Base-by-base conservation (phyloP, 1,140 invertebrate genomes). In the Pogonus chalceus region DNA sequence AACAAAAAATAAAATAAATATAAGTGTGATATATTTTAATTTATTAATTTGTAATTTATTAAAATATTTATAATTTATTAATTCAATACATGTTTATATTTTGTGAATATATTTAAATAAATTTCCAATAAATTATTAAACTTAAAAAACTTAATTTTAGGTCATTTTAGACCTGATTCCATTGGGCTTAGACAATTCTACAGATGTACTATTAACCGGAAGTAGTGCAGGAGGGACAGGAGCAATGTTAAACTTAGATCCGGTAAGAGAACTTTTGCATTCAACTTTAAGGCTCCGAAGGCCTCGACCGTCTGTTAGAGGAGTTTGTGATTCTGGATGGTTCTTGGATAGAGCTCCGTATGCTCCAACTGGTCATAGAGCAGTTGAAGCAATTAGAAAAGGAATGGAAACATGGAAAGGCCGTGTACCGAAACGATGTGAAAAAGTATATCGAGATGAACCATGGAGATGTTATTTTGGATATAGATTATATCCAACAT, bases 381-480 rank as follows among this genome's bases (percentile, higher is more conserved):
- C 85, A 0, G 76, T 79, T 1, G 82, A 86, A 52, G 81, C 82
- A 1, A 81, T 90, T 24, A 79, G 82, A 59, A 80, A 80, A 57
- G 92, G 91, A 1, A 84, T 90, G 65, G 79, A 85, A 57, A 65
- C 92, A 31, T 96, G 92, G 92, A 77, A 83, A 51, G 89, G 88
- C 0, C 76, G 79, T 49, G 79, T 95, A 37, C 91, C 92, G 0
- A 76, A 78, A 47, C 75, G 79, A 20, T 96, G 92, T 69, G 76
- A 75, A 23, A 72, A 77, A 23, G 69, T 77, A 39, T 85, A 91
- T 67, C 69, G 75, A 16, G 66, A 75, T 2, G 88, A 95, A 65
- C 84, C 85, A 0, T 96, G 91, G 91, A 78, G 85, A 52, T 96
- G 92, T 69, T 95, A 90, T 68, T 94, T 95, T 65, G 92, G 92